These are phyloP conservation scores for Himalopsyche anomala DNA, from an alignment of 2,888 invertebrate species.

Conservation along the genomic window DNA sequence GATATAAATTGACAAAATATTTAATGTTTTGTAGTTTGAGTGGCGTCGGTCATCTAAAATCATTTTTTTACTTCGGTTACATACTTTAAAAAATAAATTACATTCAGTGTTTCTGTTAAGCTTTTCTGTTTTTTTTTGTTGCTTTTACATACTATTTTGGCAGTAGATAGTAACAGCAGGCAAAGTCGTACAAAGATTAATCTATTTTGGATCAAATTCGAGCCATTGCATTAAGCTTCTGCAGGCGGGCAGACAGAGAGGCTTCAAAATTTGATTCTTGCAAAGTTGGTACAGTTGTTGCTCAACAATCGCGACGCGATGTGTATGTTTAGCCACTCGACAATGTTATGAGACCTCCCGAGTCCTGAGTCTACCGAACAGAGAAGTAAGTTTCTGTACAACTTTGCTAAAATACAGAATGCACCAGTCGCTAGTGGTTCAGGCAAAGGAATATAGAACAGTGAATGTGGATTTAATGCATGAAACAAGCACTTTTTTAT, in stretches of 20 bases:
- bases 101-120: too few species aligned
- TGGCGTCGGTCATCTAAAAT: too few species aligned
- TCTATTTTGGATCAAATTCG: too few species aligned
- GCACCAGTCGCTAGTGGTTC: background rate
- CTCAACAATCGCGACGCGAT: constrained; percentile 36
- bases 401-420: constrained; percentile 20
- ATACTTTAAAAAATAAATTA: too few species aligned
- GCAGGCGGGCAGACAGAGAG: background rate
- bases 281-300: constrained; percentile 28
- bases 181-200: too few species aligned
- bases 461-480: background rate
- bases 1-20: too few species aligned
- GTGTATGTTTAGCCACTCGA: constrained; percentile 36
- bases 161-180: too few species aligned
- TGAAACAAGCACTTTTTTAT: too few species aligned
- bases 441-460: background rate
- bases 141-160: too few species aligned
- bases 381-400: background rate
- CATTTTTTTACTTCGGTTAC: too few species aligned
- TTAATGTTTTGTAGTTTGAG: too few species aligned
- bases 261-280: constrained; percentile 34
- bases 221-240: background rate
- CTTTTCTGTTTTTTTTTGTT: too few species aligned
- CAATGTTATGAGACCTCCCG: constrained; percentile 36
- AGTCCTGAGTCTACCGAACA: background rate